Evolutionary conservation across 1,140 invertebrate genomes (phyloP).

Genomic region (Drosophila navojoa): DNA sequence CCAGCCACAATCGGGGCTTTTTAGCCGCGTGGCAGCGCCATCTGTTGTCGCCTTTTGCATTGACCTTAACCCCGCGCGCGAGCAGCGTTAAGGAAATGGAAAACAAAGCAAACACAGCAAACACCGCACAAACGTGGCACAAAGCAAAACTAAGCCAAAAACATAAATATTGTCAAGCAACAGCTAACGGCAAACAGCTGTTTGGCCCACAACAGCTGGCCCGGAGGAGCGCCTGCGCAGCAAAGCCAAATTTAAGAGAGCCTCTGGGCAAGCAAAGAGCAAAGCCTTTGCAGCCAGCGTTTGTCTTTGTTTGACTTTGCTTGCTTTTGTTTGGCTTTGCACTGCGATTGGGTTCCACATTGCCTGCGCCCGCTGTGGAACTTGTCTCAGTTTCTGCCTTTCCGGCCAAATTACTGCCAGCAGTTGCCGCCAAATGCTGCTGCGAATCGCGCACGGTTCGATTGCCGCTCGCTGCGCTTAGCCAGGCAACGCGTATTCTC

Average conservation of each 20-base stretch:
- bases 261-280: conserved; percentile 36
- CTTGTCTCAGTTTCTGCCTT: conserved; percentile 24
- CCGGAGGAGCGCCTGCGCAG: conserved; percentile 50
- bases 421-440: conserved; percentile 45
- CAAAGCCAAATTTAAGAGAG: conserved; percentile 40
- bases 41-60: conserved; percentile 61
- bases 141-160: conserved; percentile 38
- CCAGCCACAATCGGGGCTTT: conserved; percentile 40
- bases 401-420: conserved; percentile 24
- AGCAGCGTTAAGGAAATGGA: conserved; percentile 7
- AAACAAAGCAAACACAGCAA: conserved; percentile 4
- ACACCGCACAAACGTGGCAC: conserved; percentile 14
- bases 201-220: conserved; percentile 27
- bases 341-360: background rate
- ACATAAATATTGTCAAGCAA: conserved; percentile 55
- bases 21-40: conserved; percentile 48
- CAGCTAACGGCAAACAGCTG: conserved; percentile 65
- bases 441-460: conserved; percentile 49
- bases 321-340: conserved; percentile 44
- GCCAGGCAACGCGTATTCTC: conserved; percentile 24
- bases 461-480: conserved; percentile 48
- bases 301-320: conserved; percentile 50
- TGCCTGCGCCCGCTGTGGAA: conserved; percentile 40
- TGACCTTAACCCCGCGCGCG: conserved; percentile 68
- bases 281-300: conserved; percentile 24